Evolutionary conservation across 2,888 invertebrate genomes (phyloP), one percentile per base, ranked within the genome.

Genomic region (Limnephilus rhombicus): DNA sequence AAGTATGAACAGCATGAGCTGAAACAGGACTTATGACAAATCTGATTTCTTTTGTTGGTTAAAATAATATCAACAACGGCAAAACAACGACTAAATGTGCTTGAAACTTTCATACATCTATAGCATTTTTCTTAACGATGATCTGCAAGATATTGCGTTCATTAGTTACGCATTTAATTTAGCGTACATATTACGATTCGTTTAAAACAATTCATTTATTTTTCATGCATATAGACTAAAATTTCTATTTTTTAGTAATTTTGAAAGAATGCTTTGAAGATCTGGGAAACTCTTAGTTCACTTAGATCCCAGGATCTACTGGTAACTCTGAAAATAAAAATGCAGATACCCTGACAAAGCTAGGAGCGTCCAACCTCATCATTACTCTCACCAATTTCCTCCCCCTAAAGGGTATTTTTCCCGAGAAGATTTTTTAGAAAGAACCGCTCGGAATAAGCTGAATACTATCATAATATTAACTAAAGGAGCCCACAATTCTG

Each of bases 381-480:
- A 68, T 68, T 68, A 68, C 24, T 68, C 24, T 68, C 68, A 68
- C 68, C 68, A 68, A 68, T 68, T 68, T 68, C 68, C 2, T 68
- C 24, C 68, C 68, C 68, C 2, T 68, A 68, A 68, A 68, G 24
- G 68, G 24, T 68, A 68, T 68, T 68, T 68, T 68, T n/a, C 68
- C 24, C 68, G 68, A 68, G 24, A 68, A 68, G 68, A 68, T n/a
- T 68, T 68, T 68, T 68, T 68, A 68, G n/a, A n/a, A 68, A 68
- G 68, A 68, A n/a, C n/a, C 68, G 24, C 68, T 68, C n/a, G 68
- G 68, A 68, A 68, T 68, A 68, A 68, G 68, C 68, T 68, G 24
- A 68, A 68, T 68, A 68, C 68, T 68, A 68, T 68, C 68, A 68
- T 68, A 68, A 68, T 68, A 68, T 68, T 68, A 68, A 68, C 68